Conservation (phyloP, 2,797 vertebrate species). For the Sarcophilus harrisii region DNA sequence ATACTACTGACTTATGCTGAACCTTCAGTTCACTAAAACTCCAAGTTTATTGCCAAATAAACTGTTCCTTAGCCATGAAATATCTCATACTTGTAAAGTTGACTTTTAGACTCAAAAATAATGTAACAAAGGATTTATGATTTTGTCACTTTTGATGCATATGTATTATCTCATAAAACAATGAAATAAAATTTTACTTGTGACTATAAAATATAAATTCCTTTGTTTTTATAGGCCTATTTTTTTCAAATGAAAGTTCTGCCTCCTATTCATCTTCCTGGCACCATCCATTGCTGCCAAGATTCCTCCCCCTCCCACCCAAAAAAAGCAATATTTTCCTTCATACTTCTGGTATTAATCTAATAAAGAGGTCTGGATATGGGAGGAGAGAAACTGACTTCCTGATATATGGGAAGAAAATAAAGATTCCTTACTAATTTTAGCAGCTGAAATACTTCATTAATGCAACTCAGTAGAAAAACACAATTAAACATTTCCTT, state of each 20-base stretch:
- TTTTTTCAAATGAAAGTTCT: constrained; percentile 55
- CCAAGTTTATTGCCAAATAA: no score
- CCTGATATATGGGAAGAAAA: constrained; percentile 64
- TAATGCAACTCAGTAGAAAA: constrained; percentile 24
- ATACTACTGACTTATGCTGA: no score
- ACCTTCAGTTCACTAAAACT: no score
- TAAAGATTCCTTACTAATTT: constrained; percentile 52
- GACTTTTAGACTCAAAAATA: no score
- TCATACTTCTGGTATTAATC: constrained; percentile 78
- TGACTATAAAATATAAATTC: constrained; percentile 29
- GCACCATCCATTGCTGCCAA: constrained; percentile 64
- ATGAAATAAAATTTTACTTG: constrained; percentile 48
- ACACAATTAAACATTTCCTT: constrained; percentile 12
- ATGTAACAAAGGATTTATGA: no score
- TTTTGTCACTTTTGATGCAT: no score
- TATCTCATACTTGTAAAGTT: no score
- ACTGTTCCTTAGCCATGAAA: no score
- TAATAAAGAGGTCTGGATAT: constrained; percentile 58
- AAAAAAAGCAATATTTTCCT: constrained; percentile 75
- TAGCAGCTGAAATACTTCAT: constrained; percentile 71
- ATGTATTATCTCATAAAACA: constrained; percentile 58
- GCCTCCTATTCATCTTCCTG: constrained; percentile 59
- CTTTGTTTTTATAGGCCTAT: constrained; percentile 51
- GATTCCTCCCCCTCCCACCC: constrained; percentile 35
- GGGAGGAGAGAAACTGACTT: constrained; percentile 71